A percentile compares a stretch with the other conserved stretches of the same genome.
phyloP scores from a whole-genome alignment of 53 echinoderm and acorn worm genomes.

The Holothuria scabra region DNA sequence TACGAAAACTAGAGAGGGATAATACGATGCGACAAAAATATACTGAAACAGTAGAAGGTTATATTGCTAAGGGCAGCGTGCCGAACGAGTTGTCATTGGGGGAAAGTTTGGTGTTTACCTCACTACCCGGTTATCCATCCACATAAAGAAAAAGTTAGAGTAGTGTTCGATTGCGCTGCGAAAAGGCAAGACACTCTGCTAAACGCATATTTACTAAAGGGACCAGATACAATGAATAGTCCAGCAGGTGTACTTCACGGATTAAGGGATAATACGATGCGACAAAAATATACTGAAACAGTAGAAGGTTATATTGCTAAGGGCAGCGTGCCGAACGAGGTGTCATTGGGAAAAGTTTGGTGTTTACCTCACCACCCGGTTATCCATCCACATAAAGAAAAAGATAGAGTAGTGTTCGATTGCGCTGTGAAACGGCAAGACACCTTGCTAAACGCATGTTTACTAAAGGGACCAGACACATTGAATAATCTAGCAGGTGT shows the following conservation, averaged over 20 bases:
- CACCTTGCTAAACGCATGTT: slow-evolving; percentile 30
- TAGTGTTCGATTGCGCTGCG: no score
- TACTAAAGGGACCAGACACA: no score
- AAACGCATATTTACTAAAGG: no score
- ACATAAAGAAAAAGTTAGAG: no score
- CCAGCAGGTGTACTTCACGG: no score
- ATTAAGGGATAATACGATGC: no score
- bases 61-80: slow-evolving; percentile 62
- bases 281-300: no score
- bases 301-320: no score
- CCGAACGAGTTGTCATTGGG: slow-evolving; percentile 38
- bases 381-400: slow-evolving; percentile 44
- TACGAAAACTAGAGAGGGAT: slow-evolving; percentile 56
- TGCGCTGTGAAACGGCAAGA: slow-evolving; percentile 46
- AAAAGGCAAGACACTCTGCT: no score
- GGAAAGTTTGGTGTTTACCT: slow-evolving; percentile 36
- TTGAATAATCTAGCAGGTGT: no score
- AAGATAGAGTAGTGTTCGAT: slow-evolving; percentile 51
- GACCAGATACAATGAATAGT: no score
- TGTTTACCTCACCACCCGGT: slow-evolving; percentile 43
- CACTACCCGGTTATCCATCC: slow-evolving; percentile 41
- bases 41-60: no score
- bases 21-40: slow-evolving; percentile 35
- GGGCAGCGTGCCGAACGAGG: slow-evolving; percentile 13
- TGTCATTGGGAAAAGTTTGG: slow-evolving; percentile 18